Conservation (phyloP, 2,888 invertebrate species). For the Napeogenes inachia region DNA sequence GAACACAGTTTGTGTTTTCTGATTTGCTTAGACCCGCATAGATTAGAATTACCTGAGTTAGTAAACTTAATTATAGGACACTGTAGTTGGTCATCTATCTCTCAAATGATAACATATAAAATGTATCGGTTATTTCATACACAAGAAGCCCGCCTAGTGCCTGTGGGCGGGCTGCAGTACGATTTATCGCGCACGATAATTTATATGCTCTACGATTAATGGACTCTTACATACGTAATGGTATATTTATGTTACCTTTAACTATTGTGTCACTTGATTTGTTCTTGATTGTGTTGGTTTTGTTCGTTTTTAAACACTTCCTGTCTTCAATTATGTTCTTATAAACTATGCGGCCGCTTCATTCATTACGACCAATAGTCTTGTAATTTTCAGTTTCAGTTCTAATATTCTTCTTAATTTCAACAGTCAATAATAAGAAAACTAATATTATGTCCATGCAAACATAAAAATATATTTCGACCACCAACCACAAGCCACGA, state of each 20-base stretch:
- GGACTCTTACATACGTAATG: constrained; percentile 42
- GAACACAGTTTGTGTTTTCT: constrained; percentile 15
- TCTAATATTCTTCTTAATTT: no score
- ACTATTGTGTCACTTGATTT: constrained; percentile 5
- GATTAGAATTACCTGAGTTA: constrained; percentile 8
- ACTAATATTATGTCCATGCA: background rate
- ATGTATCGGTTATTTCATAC: background rate
- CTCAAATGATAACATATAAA: background rate
- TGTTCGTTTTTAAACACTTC: constrained; percentile 3
- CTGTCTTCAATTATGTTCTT: background rate
- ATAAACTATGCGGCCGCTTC: background rate
- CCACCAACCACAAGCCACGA: background rate
- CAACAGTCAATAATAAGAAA: no score
- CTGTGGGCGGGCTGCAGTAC: constrained; percentile 45
- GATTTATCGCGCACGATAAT: constrained; percentile 64
- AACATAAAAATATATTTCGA: background rate
- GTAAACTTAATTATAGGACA: background rate
- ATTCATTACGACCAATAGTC: background rate
- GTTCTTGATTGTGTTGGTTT: constrained; percentile 8
- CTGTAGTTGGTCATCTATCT: no score
- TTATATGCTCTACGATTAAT: constrained; percentile 59
- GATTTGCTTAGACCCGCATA: constrained; percentile 11
- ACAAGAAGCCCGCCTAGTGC: constrained; percentile 28
- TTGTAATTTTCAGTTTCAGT: no score
- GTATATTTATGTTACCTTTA: constrained; percentile 16